These are phyloP conservation scores for Raphicerus campestris DNA, from an alignment of 2,113 vertebrate species.

Conservation along the genomic window DNA sequence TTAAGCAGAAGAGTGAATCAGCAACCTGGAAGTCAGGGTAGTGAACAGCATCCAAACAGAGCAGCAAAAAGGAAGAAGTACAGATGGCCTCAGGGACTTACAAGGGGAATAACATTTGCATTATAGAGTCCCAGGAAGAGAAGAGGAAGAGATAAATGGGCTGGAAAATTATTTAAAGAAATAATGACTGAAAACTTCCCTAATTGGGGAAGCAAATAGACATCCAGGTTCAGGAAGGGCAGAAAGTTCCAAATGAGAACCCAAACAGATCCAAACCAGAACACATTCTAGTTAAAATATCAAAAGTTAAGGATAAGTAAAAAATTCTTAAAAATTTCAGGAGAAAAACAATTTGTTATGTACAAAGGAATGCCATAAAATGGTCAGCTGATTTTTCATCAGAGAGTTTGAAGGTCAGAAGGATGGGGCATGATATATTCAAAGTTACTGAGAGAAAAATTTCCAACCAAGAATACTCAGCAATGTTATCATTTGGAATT, in stretches of 20 bases:
- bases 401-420: neutral
- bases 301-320: neutral
- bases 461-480: neutral
- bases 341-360: neutral
- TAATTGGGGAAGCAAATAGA: neutral
- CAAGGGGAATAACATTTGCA: neutral
- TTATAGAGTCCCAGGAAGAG: neutral
- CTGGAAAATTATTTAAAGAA: neutral
- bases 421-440: neutral
- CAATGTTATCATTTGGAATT: neutral
- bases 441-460: neutral
- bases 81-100: neutral
- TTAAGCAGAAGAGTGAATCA: neutral
- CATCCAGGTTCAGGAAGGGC: neutral
- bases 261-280: neutral
- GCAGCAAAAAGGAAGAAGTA: neutral
- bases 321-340: neutral
- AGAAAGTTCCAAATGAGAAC: neutral
- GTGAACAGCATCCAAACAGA: neutral
- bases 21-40: neutral
- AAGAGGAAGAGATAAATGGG: neutral
- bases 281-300: neutral
- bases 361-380: neutral
- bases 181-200: neutral
- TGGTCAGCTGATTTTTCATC: neutral